Evolutionary conservation across 1,140 invertebrate genomes (phyloP).

Genomic region (honey bee (Apis mellifera)): DNA sequence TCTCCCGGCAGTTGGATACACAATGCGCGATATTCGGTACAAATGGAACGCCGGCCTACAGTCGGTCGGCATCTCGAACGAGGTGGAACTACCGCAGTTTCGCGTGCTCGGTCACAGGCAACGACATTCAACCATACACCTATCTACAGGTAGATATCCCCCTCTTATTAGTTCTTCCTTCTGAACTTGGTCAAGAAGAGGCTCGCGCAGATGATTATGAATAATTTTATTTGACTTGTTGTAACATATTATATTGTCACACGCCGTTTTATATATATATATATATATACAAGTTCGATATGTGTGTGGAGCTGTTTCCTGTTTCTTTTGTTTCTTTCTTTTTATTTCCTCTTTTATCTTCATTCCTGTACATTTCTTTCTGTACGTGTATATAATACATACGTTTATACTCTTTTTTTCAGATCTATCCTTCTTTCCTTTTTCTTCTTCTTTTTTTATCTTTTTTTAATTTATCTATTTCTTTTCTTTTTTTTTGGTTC

Average conservation of each 20-base stretch:
- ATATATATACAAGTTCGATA: not conserved
- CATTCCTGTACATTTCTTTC: not conserved
- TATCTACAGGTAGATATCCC: slow-evolving; percentile 93
- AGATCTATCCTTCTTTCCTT: not conserved
- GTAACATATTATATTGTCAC: slow-evolving; percentile 30
- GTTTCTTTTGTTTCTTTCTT: too few species aligned
- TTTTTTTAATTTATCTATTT: not conserved
- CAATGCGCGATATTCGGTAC: slow-evolving; percentile 98
- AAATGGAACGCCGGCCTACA: slow-evolving; percentile 94
- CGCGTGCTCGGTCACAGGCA: slow-evolving; percentile 96
- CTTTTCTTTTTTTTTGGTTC: not conserved
- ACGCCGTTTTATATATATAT: not conserved
- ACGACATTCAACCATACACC: slow-evolving; percentile 94
- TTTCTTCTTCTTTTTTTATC: too few species aligned
- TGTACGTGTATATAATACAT: slow-evolving; percentile 9
- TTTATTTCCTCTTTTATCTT: too few species aligned
- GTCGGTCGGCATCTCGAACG: slow-evolving; percentile 94
- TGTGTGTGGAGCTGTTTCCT: not conserved
- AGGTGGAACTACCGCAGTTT: slow-evolving; percentile 97
- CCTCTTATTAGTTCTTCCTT: slow-evolving; percentile 67
- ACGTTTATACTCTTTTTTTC: not conserved
- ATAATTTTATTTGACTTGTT: slow-evolving; percentile 35
- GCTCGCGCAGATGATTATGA: slow-evolving; percentile 30
- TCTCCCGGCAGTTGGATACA: slow-evolving; percentile 94
- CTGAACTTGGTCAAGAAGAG: slow-evolving; percentile 61